Base-by-base conservation (phyloP, 92 coral and sea anemone species). In the Meandrina meandrites region DNA sequence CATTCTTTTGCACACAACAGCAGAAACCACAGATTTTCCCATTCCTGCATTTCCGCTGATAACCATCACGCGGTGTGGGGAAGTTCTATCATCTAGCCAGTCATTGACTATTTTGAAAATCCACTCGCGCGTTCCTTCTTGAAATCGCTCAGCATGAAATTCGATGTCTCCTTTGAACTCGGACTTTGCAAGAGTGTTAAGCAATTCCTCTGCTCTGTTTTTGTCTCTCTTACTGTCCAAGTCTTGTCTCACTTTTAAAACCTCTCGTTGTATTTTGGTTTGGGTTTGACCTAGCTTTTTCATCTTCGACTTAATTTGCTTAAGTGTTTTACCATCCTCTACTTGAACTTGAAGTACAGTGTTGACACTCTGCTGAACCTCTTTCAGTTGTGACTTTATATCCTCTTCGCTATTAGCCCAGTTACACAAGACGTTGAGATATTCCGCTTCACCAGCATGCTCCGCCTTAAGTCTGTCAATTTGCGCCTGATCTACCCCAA, bases 121-220 rank as follows among this genome's bases (percentile, higher is more conserved):
- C 93, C 93, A 91, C 35, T 32, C 70, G 11, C 93, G 84, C 11
- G 88, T 91, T 17, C 93, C 93, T 22, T 74, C 84, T 8, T 78
- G 71, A 34, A 42, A 64, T 62, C 84, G 66, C 31, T 31, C 35
- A 32, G 28, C n/a, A 58, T 75, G 53, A 42, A 62, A 73, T 37
- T 73, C 78, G 10, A 73, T 73, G 51, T 73, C 78, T 6, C 45
- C 45, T 40, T 40, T 40, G 45, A 40, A 40, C 45, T 40, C 45
- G 6, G 27, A 73, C 28, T 35, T 73, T 4, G 78, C 48, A 1
- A 73, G 78, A 11, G 11, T 37, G 2, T 34, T 35, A 16, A 73
- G 78, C 1, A 73, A 1, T 0, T 36, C 78, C 1, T 73, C 78
- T 36, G 48, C 47, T 8, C 22, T 73, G 51, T 87, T 71, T 21